Conservation (phyloP, 2,888 invertebrate genomes). For the Polyommatus icarus region DNA sequence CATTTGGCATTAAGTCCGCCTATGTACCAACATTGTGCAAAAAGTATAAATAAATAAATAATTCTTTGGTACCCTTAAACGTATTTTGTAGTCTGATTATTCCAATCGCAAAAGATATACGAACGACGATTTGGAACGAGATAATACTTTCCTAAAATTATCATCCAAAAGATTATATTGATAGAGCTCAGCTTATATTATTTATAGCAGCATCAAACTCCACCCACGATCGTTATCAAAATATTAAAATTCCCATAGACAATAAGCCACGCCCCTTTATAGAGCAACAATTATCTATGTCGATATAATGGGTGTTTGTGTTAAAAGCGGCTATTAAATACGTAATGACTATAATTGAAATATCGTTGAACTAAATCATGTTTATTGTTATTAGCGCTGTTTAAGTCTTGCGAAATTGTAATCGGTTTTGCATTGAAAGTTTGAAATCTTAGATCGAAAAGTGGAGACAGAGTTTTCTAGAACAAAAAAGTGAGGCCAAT, state of each 20-base stretch:
- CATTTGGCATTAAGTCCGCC: too few relatives aligned
- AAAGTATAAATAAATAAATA: too few relatives aligned
- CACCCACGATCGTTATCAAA: constrained; percentile 65
- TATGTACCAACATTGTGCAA: too few relatives aligned
- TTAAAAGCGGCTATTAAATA: constrained; percentile 16
- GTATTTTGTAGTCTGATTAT: too few relatives aligned
- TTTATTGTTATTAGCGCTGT: background rate
- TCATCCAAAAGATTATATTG: background rate
- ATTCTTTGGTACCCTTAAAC: too few relatives aligned
- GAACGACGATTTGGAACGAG: background rate
- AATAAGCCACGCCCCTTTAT: constrained; percentile 63
- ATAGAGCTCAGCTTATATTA: background rate
- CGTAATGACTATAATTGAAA: constrained; percentile 21
- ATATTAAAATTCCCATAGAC: constrained; percentile 65
- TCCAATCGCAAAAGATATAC: background rate
- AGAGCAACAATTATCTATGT: constrained; percentile 45
- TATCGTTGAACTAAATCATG: background rate
- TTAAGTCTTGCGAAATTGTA: background rate
- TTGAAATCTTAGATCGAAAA: background rate
- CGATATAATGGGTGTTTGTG: constrained; percentile 32
- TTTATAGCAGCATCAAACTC: constrained; percentile 14
- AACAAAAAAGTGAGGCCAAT: too few relatives aligned
- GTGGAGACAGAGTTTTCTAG: too few relatives aligned
- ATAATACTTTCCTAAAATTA: background rate
- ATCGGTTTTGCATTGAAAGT: background rate